Evolutionary conservation across 1,140 invertebrate genomes (phyloP), one percentile per base, ranked within the genome.

Genomic region (Ericerus pela): DNA sequence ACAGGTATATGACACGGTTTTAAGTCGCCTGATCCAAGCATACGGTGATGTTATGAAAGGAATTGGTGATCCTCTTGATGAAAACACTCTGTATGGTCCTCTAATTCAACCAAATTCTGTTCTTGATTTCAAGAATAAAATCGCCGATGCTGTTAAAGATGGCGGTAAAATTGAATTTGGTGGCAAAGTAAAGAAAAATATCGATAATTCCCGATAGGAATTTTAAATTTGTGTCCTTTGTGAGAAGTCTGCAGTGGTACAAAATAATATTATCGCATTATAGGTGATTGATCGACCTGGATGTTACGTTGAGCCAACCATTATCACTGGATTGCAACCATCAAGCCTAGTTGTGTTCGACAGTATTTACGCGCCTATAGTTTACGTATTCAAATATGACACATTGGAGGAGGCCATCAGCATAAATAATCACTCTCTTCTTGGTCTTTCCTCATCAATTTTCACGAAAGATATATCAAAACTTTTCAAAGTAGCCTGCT

Each of bases 341-440:
- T 79, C 93, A 71, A 73, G 80, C n/a, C 74, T 79, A 26, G 75
- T 98, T 4, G 88, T 99, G 1, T 79, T 88, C 47, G 78, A 76
- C 18, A 96, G 99, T 73, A 97, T 94, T 41, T 99, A 99, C 73
- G 96, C 92, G 3, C 96, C 96, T 1, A 98, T 99, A 68, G 90
- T 97, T 1, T 99, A 98, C 70, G 79, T 92, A 57, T 68, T 99
- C 1, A 89, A 94, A 68, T 77, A 79, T 18, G 72, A 81, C 12
- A 80, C 74, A 62, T 67, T 98, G 1, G 81, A 96, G 47, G 85
- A 97, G 65, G 94, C 87, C 10, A 93, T 99, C 61, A 63, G 68
- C 37, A 83, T 84, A 75, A 99, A 99, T 69, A 99, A 99, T 69
- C 84, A 85, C 68, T 94, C 96, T 0, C 82, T 90, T 29, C 95